Evolutionary conservation across 2,888 invertebrate genomes (phyloP).

Genomic region (Eulithis testata): DNA sequence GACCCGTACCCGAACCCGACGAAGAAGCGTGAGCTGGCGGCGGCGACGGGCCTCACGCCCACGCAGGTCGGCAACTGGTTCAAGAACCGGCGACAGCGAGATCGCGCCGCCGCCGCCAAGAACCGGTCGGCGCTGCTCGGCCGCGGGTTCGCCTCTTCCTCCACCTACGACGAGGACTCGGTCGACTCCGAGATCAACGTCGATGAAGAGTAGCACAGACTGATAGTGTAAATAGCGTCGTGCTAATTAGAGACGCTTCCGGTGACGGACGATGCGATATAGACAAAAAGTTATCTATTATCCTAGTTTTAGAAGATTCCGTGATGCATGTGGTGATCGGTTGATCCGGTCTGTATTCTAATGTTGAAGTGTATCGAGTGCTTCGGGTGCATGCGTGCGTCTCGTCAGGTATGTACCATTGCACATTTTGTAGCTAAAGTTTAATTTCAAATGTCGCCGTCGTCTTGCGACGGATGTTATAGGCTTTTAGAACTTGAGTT

Average conservation of each 20-base stretch:
- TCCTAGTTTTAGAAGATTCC: constrained; percentile 63
- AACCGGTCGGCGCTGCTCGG: constrained; percentile 92
- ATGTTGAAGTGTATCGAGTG: constrained; percentile 71
- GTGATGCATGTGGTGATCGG: constrained; percentile 72
- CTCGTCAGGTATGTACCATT: constrained; percentile 73
- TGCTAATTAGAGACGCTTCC: constrained; percentile 52
- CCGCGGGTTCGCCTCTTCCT: constrained; percentile 79
- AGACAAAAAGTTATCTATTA: constrained; percentile 63
- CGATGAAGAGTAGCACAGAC: constrained; percentile 77
- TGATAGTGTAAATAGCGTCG: constrained; percentile 65
- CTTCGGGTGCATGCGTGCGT: constrained; percentile 63
- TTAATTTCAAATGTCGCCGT: constrained; percentile 30
- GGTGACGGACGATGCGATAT: constrained; percentile 69
- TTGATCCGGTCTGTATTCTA: constrained; percentile 65
- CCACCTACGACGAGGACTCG: constrained; percentile 82
- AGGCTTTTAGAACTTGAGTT: constrained; percentile 38
- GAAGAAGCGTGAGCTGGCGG: constrained; percentile 97
- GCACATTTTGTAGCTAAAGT: constrained; percentile 52
- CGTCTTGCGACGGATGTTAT: constrained; percentile 38
- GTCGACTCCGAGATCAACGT: constrained; percentile 82
- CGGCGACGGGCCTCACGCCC: constrained; percentile 97
- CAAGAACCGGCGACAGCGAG: constrained; percentile 98
- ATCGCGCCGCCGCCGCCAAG: constrained; percentile 98
- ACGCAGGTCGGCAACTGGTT: constrained; percentile 99
- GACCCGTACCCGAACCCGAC: constrained; percentile 99